Evolutionary conservation across 2,888 invertebrate genomes (phyloP).

Genomic region (Euclidia mi): DNA sequence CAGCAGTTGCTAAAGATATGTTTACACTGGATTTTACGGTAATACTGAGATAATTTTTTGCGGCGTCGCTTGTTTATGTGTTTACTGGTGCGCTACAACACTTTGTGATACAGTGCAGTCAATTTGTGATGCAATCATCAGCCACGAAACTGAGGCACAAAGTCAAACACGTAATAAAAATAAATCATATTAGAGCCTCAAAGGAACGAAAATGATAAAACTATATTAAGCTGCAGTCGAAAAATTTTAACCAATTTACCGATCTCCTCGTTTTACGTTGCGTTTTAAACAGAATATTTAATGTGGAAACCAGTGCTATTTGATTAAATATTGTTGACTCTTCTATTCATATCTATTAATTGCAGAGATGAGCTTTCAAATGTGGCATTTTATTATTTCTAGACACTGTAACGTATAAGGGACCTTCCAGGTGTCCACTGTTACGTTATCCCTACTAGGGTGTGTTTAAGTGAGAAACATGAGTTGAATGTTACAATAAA

Average conservation of each 20-base stretch:
- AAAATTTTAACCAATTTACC: slow-evolving; percentile 9
- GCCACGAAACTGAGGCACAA: slow-evolving; percentile 1
- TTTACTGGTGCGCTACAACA: slow-evolving; percentile 21
- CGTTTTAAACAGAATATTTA: slow-evolving; percentile 6
- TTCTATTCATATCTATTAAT: not conserved
- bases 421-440: too few relatives aligned
- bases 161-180: not conserved
- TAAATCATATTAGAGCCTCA: slow-evolving; percentile 27
- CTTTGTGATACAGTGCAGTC: slow-evolving; percentile 33
- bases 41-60: slow-evolving; percentile 67
- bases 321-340: slow-evolving; percentile 2
- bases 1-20: slow-evolving; percentile 57
- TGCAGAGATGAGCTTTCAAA: not conserved
- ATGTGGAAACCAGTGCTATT: not conserved
- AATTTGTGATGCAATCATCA: slow-evolving; percentile 50
- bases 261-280: slow-evolving; percentile 7
- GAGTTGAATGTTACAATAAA: too few relatives aligned
- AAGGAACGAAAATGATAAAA: slow-evolving; percentile 14
- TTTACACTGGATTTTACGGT: slow-evolving; percentile 70
- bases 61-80: slow-evolving; percentile 46
- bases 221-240: slow-evolving; percentile 6
- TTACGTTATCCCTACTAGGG: too few relatives aligned
- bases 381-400: too few relatives aligned
- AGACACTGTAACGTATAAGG: too few relatives aligned
- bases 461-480: too few relatives aligned